Evolutionary conservation across 2,797 vertebrate species (phyloP), one percentile per base, ranked within the genome.

Genomic region (Sebastes diaconus): DNA sequence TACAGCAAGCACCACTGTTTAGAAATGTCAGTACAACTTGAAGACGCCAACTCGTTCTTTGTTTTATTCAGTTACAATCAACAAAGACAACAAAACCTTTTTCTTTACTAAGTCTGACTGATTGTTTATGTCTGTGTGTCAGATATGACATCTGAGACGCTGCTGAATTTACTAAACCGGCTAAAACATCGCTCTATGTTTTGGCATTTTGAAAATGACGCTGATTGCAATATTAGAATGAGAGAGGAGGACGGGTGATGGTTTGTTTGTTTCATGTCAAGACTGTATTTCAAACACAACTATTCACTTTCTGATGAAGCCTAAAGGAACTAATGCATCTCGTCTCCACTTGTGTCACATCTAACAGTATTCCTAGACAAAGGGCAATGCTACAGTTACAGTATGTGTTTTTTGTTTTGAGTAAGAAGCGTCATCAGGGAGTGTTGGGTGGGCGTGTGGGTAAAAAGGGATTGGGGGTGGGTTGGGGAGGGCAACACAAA

Each of bases 331-430:
- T 46, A 13, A 71, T 70, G 22, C 61, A 50, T 72, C 72, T 78
- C 36, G 2, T 39, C 34, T 25, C 59, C n/a, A 55, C 30, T 78
- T 75, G 42, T 68, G 79, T 68, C 46, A 14, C 30, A 36, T 84
- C 22, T 32, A 72, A 79, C 64, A 80, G 66, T 42, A 36, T 42
- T 59, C 29, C 8, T 54, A 16, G 68, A 79, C 73, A 72, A 80
- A 82, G 50, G 67, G 58, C 50, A 82, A 64, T 3, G 6, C 76
- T 71, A 29, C 34, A 74, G 42, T 34, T 71, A 36, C 18, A 52
- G 42, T n/a, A 69, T 63, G 29, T 79, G 73, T 55, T 80, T 85
- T 83, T 88, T 80, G 55, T 88, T 89, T 85, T 68, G 54, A 60
- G 34, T 63, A 89, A 79, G 36, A 73, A 60, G 63, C 68, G 68